A percentile compares a stretch with the other conserved stretches of the same genome.
These are phyloP conservation scores for Coregonus clupeaformis DNA, from an alignment of 2,113 vertebrate genomes.

Conservation along the genomic window DNA sequence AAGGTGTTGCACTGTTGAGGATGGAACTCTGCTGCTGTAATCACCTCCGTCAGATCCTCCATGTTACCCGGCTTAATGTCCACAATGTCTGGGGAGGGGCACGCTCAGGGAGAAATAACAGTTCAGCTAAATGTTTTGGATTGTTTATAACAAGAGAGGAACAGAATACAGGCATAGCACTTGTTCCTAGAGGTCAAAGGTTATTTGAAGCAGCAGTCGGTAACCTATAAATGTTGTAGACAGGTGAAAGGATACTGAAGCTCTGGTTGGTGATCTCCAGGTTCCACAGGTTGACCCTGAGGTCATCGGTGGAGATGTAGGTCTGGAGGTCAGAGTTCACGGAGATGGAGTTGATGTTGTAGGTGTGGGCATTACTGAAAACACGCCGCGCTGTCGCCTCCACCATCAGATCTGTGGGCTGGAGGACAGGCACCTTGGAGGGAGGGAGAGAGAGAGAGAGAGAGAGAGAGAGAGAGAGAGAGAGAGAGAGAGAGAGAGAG, in stretches of 20 bases:
- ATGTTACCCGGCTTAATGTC: constrained; percentile 96
- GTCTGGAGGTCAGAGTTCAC: constrained; percentile 97
- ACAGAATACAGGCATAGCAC: too few relatives aligned
- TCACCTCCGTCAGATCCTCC: constrained; percentile 96
- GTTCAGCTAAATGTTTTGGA: too few relatives aligned
- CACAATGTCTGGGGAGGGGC: constrained; percentile 85
- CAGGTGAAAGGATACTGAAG: constrained; percentile 90
- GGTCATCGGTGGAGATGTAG: constrained; percentile 94
- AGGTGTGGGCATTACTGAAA: constrained; percentile 93
- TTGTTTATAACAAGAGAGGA: too few relatives aligned
- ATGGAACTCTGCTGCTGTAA: constrained; percentile 92
- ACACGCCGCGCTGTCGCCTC: constrained; percentile 90
- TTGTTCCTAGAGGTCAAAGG: too few relatives aligned
- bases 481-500: background rate
- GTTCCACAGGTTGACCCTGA: constrained; percentile 96
- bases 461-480: background rate
- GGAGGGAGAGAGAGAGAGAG: background rate
- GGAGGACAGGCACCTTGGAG: constrained; percentile 87
- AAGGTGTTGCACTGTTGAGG: constrained; percentile 95
- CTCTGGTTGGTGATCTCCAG: constrained; percentile 96
- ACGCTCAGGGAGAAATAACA: constrained; percentile 72
- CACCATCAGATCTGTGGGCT: constrained; percentile 97
- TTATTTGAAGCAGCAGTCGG: too few relatives aligned
- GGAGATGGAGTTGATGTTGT: constrained; percentile 98
- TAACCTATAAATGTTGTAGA: background rate